Evolutionary conservation across 2,113 vertebrate genomes (phyloP), one percentile per base, ranked within the genome.

Genomic region (Hippocampus zosterae): DNA sequence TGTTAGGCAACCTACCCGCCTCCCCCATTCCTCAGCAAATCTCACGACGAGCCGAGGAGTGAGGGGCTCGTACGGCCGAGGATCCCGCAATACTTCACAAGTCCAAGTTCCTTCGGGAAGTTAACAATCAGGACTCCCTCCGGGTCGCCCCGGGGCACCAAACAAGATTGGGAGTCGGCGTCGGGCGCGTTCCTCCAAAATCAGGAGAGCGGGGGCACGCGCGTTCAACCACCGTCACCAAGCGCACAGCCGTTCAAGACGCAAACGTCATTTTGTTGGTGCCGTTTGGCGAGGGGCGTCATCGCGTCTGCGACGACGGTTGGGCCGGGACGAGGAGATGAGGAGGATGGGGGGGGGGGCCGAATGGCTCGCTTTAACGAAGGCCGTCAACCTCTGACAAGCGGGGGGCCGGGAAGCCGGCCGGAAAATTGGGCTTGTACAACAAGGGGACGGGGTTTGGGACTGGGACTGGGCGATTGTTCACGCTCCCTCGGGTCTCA

Each of bases 401-500:
- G 89, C 84, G 88, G 87, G 88, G 87, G 67, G 84, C 75, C 82
- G 79, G 88, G 82, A 71, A 44, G 81, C 73, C 80, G 18, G 7
- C 82, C 81, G 76, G 82, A 88, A 92, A 93, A 93, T 93, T 93
- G 92, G 91, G 86, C 92, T 93, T 95, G 94, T 95, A 92, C 91
- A 94, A 95, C 94, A 95, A 94, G 94, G 85, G 90, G 92, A 88
- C n/a, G n/a, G n/a, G n/a, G n/a, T n/a, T n/a, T n/a, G n/a, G n/a
- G n/a, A n/a, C n/a, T n/a, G n/a, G n/a, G n/a, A n/a, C n/a, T n/a
- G n/a, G n/a, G 90, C 92, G 90, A 93, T 94, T 94, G 92, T 94
- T 94, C 93, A 95, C 93, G 94, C 93, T 94, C 93, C 93, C 94
- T 95, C 94, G 94, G 90, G 87, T 89, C 88, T 94, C 92, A 95